A percentile compares a stretch with the other conserved stretches of the same genome.
Evolutionary conservation across 2,113 vertebrate genomes (phyloP).

Genomic region (Spea multiplicata): DNA sequence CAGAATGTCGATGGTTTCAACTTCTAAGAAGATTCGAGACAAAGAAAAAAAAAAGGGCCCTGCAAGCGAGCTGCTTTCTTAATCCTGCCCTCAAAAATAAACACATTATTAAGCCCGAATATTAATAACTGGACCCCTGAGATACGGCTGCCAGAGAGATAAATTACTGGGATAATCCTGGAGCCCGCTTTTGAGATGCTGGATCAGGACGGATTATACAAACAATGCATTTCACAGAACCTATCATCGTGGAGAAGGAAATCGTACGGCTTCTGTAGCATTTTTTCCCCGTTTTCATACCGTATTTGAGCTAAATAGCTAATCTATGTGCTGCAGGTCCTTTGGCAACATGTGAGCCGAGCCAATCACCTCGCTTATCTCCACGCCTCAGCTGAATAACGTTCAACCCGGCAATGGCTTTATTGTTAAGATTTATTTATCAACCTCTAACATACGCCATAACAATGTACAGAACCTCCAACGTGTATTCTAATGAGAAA

Average conservation of each 20-base stretch:
- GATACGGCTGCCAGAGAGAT: background rate
- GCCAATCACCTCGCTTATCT: background rate
- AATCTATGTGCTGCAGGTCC: background rate
- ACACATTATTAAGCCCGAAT: background rate
- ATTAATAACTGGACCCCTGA: background rate
- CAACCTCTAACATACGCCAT: no score
- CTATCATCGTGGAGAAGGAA: background rate
- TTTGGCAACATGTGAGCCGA: background rate
- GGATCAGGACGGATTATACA: conserved; percentile 22
- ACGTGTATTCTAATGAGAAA: no score
- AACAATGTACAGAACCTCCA: no score
- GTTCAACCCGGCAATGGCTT: no score
- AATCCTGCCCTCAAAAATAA: no score
- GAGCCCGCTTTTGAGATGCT: conserved; percentile 1
- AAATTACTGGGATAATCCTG: background rate
- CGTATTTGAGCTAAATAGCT: background rate
- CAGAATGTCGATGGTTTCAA: no score
- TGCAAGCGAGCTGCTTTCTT: no score
- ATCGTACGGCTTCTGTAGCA: background rate
- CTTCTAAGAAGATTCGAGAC: no score
- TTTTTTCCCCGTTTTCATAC: background rate
- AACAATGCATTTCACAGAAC: conserved; percentile 24
- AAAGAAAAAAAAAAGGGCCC: no score
- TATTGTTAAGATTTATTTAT: no score
- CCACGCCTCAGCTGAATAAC: background rate